Percentiles rank a stretch among this genome's conserved stretches.
These are phyloP conservation scores for Lydus trimaculatus DNA, from an alignment of 2,888 invertebrate species.

Conservation along the genomic window DNA sequence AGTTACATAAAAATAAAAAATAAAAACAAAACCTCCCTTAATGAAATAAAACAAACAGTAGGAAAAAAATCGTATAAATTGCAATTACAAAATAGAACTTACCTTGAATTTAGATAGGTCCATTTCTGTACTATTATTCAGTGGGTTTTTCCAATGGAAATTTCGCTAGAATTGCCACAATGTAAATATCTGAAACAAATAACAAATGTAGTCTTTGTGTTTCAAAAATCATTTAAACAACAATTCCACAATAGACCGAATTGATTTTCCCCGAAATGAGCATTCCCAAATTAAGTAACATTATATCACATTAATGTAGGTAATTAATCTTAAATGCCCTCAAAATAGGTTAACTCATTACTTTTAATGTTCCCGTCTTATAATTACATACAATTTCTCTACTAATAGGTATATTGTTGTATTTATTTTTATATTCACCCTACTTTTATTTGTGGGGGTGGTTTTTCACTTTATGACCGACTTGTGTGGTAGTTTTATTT, in stretches of 20 bases:
- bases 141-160: background rate
- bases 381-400: background rate
- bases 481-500: background rate
- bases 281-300: background rate
- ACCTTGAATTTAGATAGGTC: background rate
- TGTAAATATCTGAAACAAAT: background rate
- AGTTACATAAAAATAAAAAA: too few species aligned
- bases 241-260: background rate
- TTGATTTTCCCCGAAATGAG: background rate
- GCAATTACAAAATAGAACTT: background rate
- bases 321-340: background rate
- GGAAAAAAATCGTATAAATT: too few species aligned
- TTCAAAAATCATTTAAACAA: background rate
- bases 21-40: too few species aligned
- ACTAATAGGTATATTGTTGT: background rate
- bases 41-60: background rate
- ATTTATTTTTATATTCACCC: background rate
- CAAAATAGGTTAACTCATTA: background rate
- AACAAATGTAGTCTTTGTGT: background rate
- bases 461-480: background rate
- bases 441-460: background rate
- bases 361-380: background rate
- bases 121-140: background rate
- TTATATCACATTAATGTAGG: background rate
- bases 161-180: background rate